Percentiles rank a stretch among this genome's conserved stretches.
phyloP scores from a whole-genome alignment of 2,113 vertebrate genomes.

The Actinemys pallida region DNA sequence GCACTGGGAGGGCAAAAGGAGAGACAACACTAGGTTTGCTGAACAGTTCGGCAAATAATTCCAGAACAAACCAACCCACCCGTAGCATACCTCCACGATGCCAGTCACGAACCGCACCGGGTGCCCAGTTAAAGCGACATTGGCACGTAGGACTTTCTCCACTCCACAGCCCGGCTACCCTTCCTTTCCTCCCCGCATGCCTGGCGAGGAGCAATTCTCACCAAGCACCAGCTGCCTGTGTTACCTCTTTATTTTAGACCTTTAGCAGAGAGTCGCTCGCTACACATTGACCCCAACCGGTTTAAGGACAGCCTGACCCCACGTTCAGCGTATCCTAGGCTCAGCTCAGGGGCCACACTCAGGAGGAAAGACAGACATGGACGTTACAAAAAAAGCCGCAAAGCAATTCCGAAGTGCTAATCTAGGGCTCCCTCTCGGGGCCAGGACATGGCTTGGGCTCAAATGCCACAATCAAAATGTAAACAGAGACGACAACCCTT shows the following conservation, averaged over 20 bases:
- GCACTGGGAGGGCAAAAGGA: background rate
- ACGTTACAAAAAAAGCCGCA: background rate
- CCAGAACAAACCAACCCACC: background rate
- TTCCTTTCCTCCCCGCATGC: too few species aligned
- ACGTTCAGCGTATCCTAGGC: background rate
- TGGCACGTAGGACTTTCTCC: background rate
- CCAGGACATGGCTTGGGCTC: too few species aligned
- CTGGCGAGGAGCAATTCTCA: background rate
- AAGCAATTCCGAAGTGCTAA: background rate
- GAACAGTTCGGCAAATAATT: background rate
- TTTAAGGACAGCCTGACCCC: rapidly evolving
- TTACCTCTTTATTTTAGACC: background rate
- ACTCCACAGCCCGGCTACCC: background rate
- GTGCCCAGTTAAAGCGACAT: background rate
- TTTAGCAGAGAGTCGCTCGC: rapidly evolving
- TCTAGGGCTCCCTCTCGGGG: background rate
- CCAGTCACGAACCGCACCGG: rapidly evolving
- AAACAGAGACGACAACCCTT: too few species aligned
- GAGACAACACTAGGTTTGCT: background rate
- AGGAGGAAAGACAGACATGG: too few species aligned
- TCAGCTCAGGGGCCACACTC: background rate
- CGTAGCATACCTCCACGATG: too few species aligned
- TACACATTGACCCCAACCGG: background rate
- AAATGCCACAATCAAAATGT: too few species aligned
- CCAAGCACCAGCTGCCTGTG: background rate